phyloP scores from a whole-genome alignment of 2,888 invertebrate species.

The Mimas tiliae region DNA sequence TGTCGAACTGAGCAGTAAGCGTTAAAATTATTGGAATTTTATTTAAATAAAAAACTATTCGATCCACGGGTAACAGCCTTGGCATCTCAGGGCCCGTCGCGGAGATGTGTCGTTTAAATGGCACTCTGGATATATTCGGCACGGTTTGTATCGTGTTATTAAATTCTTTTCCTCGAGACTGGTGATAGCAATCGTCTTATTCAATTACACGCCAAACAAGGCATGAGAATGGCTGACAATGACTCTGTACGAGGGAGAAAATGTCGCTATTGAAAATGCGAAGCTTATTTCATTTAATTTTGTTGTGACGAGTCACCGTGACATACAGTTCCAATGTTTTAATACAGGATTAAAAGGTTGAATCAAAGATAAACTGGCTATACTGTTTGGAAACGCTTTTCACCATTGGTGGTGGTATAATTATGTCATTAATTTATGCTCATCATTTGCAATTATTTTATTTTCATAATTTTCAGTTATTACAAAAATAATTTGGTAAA shows the following conservation, averaged over 20 bases:
- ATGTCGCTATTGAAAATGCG: conserved; percentile 69
- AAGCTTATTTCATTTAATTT: conserved; percentile 69
- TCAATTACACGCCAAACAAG: conserved; percentile 78
- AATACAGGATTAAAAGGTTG: conserved; percentile 41
- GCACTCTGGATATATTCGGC: conserved; percentile 53
- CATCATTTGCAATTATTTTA: background rate
- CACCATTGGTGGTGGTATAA: background rate
- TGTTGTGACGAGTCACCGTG: conserved; percentile 50
- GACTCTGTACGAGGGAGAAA: conserved; percentile 57
- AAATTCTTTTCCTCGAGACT: conserved; percentile 75
- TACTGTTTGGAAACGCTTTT: conserved; percentile 23
- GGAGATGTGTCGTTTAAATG: conserved; percentile 48
- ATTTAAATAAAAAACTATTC: conserved; percentile 71
- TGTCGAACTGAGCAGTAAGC: conserved; percentile 58
- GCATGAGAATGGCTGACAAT: conserved; percentile 76
- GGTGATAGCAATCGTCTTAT: conserved; percentile 78
- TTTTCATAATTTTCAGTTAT: background rate
- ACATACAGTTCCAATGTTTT: conserved; percentile 47
- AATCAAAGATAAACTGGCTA: conserved; percentile 32
- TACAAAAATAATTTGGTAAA: too few species aligned
- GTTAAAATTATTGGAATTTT: conserved; percentile 69
- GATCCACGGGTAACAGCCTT: conserved; percentile 37
- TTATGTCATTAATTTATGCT: background rate
- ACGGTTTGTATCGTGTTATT: conserved; percentile 72
- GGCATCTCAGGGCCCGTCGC: conserved; percentile 31